Percentiles rank a stretch among this genome's conserved stretches.
These are phyloP conservation scores for Mythimna albipuncta DNA, from an alignment of 2,888 invertebrate species.

Conservation along the genomic window DNA sequence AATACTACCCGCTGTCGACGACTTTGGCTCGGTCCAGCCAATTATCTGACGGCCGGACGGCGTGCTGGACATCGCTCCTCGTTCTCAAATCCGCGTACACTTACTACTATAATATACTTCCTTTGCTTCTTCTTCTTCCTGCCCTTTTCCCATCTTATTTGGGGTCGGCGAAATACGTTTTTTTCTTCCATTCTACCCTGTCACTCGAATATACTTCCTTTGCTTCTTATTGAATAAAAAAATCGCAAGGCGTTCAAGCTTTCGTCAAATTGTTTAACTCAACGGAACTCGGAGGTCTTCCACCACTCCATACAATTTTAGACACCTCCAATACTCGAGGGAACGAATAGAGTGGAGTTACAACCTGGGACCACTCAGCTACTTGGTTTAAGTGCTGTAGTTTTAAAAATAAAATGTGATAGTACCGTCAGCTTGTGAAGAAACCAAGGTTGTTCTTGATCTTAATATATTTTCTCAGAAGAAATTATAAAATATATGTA, in stretches of 20 bases:
- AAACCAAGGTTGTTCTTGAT: background rate
- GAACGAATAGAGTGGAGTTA: slow-evolving; percentile 4
- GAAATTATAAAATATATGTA: too few species aligned
- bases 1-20: too few species aligned
- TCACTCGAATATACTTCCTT: background rate
- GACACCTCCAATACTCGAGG: slow-evolving; percentile 13
- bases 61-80: too few species aligned
- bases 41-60: too few species aligned
- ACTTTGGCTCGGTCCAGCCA: too few species aligned
- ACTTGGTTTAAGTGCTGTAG: slow-evolving; percentile 6
- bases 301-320: slow-evolving; percentile 14
- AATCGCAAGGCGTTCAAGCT: background rate
- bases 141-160: too few species aligned
- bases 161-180: too few species aligned
- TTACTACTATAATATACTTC: background rate
- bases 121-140: background rate
- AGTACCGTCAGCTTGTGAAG: slow-evolving; percentile 1
- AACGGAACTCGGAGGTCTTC: background rate
- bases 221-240: background rate
- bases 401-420: slow-evolving; percentile 16
- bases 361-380: slow-evolving; percentile 33
- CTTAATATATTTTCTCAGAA: too few species aligned
- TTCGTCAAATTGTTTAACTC: slow-evolving; percentile 9
- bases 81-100: background rate
- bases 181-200: too few species aligned